Conservation (phyloP, 2,797 vertebrate species). For the Florisuga fusca region DNA sequence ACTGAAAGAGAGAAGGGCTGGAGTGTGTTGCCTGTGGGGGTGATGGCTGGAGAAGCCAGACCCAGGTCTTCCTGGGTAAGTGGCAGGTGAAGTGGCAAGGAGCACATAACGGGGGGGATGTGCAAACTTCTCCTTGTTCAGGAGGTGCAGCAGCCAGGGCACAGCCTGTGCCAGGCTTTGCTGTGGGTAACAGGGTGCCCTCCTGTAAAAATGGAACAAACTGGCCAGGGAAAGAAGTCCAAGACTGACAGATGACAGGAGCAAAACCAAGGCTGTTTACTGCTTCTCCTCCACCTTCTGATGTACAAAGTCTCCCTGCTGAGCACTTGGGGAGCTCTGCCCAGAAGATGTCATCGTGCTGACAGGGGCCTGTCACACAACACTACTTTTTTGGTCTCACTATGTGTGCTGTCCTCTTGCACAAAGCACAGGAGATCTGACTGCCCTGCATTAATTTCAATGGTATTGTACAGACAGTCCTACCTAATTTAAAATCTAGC, state of each 20-base stretch:
- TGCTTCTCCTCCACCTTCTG: neutral
- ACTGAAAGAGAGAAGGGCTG: neutral
- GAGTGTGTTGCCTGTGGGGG: neutral
- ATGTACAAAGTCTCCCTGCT: neutral
- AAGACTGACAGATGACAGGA: neutral
- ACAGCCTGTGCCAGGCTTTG: neutral
- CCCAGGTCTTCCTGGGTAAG: neutral
- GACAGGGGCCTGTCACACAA: neutral
- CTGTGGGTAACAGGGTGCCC: neutral
- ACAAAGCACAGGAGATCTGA: neutral
- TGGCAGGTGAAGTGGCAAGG: neutral
- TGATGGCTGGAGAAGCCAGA: neutral
- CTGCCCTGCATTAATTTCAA: neutral
- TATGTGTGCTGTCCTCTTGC: neutral
- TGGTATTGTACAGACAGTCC: neutral
- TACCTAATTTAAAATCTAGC: constrained; percentile 9
- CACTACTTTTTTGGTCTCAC: neutral
- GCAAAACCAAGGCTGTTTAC: neutral
- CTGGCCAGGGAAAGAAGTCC: neutral
- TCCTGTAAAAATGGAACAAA: neutral
- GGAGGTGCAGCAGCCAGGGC: neutral
- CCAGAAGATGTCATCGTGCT: neutral
- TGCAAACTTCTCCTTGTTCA: neutral
- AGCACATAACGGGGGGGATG: fast-evolving
- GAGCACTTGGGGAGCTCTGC: neutral